phyloP scores from a whole-genome alignment of 2,888 invertebrate species.

The Ichneumoninae sp. region DNA sequence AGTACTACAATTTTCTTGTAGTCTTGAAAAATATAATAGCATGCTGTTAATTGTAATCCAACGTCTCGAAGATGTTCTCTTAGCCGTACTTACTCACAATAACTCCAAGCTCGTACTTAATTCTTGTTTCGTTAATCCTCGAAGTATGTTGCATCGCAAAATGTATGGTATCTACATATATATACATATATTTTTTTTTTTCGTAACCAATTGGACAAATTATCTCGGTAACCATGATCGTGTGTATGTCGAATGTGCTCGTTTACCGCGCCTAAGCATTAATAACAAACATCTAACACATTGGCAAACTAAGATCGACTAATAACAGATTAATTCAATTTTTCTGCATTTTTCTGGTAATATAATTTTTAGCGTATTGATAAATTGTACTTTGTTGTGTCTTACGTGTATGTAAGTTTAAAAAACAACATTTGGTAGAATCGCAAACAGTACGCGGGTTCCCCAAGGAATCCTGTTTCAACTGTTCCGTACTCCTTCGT shows the following conservation, averaged over 20 bases:
- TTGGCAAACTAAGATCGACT: constrained; percentile 68
- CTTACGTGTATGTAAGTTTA: not conserved
- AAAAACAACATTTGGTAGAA: constrained; percentile 24
- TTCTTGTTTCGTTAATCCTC: constrained; percentile 56
- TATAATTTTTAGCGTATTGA: not conserved
- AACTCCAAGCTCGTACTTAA: constrained; percentile 51
- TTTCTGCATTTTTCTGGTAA: constrained; percentile 37
- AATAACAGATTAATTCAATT: constrained; percentile 42
- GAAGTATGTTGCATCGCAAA: constrained; percentile 73
- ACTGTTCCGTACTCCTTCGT: constrained; percentile 17
- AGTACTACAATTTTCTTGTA: not conserved
- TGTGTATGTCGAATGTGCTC: constrained; percentile 44
- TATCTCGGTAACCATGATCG: constrained; percentile 13
- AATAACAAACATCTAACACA: constrained; percentile 64
- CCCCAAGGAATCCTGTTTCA: constrained; percentile 7
- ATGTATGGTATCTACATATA: constrained; percentile 76
- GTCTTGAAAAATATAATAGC: constrained; percentile 31
- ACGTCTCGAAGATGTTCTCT: not conserved
- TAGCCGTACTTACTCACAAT: constrained; percentile 25
- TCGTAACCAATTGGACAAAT: constrained; percentile 40
- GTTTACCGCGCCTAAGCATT: constrained; percentile 24
- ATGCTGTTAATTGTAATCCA: constrained; percentile 30
- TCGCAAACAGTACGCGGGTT: constrained; percentile 35
- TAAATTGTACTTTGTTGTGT: not conserved
- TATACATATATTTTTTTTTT: constrained; percentile 41